A percentile compares a stretch with the other conserved stretches of the same genome.
phyloP scores from a whole-genome alignment of 1,140 invertebrate species.

The Lamellibrachia luymesi region DNA sequence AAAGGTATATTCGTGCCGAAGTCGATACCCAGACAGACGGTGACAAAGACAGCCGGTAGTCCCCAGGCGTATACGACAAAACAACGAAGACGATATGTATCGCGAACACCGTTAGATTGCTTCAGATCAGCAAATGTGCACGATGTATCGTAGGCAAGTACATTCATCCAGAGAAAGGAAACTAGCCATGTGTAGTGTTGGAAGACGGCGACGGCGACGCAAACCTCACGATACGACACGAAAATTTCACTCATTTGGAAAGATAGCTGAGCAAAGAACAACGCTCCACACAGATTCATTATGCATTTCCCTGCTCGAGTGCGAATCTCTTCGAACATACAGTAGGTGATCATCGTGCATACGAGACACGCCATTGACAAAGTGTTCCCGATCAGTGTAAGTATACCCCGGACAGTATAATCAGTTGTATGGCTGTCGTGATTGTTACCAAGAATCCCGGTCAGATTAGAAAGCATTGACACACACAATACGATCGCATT shows the following conservation, averaged over 20 bases:
- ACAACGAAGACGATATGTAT: constrained; percentile 51
- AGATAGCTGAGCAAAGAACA: constrained; percentile 57
- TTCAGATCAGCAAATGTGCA: constrained; percentile 61
- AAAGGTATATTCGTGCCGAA: constrained; percentile 24
- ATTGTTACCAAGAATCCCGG: no score
- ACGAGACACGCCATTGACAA: constrained; percentile 36
- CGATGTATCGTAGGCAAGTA: constrained; percentile 63
- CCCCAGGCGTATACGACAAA: constrained; percentile 62
- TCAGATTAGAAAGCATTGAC: no score
- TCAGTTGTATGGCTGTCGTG: no score
- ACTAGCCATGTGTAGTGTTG: constrained; percentile 61
- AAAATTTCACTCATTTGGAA: constrained; percentile 52
- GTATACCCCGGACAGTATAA: not conserved
- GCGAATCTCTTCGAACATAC: constrained; percentile 50
- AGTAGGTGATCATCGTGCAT: constrained; percentile 48
- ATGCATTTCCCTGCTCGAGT: constrained; percentile 61
- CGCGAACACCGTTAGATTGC: constrained; percentile 25
- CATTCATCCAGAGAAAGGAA: constrained; percentile 64
- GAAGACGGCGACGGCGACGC: constrained; percentile 51
- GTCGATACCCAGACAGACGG: constrained; percentile 56
- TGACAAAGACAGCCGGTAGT: constrained; percentile 57
- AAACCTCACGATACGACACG: constrained; percentile 17
- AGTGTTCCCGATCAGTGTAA: constrained; percentile 32
- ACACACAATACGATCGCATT: no score
- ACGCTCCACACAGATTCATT: constrained; percentile 53